Evolutionary conservation across 2,888 invertebrate species (phyloP).

Genomic region (Drosophila kanekoi): DNA sequence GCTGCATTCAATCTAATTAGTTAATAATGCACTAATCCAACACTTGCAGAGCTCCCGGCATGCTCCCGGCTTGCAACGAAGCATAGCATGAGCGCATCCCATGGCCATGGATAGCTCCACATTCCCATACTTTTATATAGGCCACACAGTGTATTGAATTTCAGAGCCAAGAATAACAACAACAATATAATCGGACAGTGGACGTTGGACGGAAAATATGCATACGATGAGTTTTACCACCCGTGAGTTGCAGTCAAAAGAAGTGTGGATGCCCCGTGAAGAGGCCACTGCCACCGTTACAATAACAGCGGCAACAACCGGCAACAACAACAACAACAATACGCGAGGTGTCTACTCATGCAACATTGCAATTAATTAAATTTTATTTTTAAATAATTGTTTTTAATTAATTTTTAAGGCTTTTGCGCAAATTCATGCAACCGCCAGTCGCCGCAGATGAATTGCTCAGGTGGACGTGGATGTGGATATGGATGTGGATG

Average conservation of each 20-base stretch:
- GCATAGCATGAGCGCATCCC: constrained; percentile 26
- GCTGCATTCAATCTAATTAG: constrained; percentile 32
- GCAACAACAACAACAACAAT: constrained; percentile 20
- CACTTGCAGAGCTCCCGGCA: constrained; percentile 31
- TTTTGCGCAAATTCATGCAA: constrained; percentile 74
- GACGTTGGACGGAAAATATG: constrained; percentile 45
- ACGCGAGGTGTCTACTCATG: constrained; percentile 65
- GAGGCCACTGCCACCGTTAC: constrained; percentile 78
- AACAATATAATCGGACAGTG: constrained; percentile 32
- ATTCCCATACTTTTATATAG: constrained; percentile 51
- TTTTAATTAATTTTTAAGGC: constrained; percentile 73
- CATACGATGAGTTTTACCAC: constrained; percentile 53
- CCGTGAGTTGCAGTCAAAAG: constrained; percentile 45
- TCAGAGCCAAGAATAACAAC: constrained; percentile 31
- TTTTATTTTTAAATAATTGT: constrained; percentile 79
- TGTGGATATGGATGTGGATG: constrained; percentile 16
- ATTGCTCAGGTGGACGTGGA: constrained; percentile 47
- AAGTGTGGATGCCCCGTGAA: constrained; percentile 72
- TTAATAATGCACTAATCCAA: constrained; percentile 34
- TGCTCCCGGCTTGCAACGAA: constrained; percentile 41
- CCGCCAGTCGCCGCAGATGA: constrained; percentile 19
- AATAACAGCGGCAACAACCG: constrained; percentile 36
- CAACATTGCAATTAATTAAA: constrained; percentile 79
- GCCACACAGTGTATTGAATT: constrained; percentile 49
- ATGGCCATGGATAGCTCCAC: constrained; percentile 16